phyloP scores from a whole-genome alignment of 2,888 invertebrate genomes.

The Sarcophaga variegata region DNA sequence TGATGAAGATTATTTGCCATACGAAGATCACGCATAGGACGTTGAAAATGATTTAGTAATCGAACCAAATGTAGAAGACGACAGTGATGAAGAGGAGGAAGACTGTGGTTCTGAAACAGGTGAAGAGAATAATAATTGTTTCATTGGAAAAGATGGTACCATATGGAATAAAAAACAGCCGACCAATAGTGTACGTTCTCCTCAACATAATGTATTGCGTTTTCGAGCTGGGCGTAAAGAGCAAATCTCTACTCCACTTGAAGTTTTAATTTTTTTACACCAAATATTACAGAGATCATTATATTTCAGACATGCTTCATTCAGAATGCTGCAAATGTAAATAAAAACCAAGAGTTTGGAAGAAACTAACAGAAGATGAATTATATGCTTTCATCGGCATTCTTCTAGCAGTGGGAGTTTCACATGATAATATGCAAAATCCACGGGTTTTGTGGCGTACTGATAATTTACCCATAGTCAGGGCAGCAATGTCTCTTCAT shows the following conservation, averaged over 20 bases:
- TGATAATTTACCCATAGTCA: no score
- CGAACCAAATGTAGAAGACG: background rate
- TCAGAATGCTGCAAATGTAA: slow-evolving; percentile 40
- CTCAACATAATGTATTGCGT: background rate
- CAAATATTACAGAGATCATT: no score
- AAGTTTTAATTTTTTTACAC: no score
- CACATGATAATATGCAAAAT: slow-evolving; percentile 63
- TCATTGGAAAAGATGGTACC: no score
- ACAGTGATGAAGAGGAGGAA: slow-evolving; percentile 7
- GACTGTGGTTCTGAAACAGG: background rate
- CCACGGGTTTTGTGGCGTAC: slow-evolving; percentile 40
- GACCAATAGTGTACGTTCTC: no score
- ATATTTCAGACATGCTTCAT: slow-evolving; percentile 45
- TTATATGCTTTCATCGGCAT: slow-evolving; percentile 56
- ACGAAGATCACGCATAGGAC: no score
- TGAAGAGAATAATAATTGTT: no score
- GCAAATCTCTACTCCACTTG: slow-evolving; percentile 10
- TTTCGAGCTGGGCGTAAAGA: slow-evolving; percentile 44
- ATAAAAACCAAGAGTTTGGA: slow-evolving; percentile 43
- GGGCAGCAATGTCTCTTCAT: no score
- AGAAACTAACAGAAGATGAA: slow-evolving; percentile 42
- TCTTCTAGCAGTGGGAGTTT: slow-evolving; percentile 56
- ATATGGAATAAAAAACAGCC: no score
- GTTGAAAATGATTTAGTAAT: background rate
- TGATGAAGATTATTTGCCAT: no score